phyloP scores from a whole-genome alignment of 2,888 invertebrate genomes.

The Epistrophe grossulariae region DNA sequence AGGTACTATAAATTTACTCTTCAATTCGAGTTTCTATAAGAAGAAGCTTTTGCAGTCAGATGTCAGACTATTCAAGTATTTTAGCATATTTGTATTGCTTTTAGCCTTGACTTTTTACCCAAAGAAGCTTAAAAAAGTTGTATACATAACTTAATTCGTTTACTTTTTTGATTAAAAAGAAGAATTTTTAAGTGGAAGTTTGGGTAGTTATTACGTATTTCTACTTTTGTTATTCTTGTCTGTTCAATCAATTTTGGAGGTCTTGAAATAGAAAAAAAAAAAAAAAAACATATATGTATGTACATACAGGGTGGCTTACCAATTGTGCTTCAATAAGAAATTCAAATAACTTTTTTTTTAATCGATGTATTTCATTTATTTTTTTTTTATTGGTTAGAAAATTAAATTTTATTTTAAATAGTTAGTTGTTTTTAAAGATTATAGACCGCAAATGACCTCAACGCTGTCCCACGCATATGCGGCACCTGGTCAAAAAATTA shows the following conservation, averaged over 20 bases:
- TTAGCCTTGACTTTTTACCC: conserved; percentile 5
- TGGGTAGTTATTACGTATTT: background rate
- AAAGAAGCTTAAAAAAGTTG: background rate
- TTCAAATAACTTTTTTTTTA: too few species aligned
- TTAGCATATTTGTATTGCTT: background rate
- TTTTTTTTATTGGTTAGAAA: too few species aligned
- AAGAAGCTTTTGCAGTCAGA: background rate
- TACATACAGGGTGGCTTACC: too few species aligned
- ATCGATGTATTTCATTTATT: too few species aligned
- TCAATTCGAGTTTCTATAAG: background rate
- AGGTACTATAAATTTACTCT: background rate
- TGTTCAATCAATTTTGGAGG: background rate
- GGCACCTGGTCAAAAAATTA: too few species aligned
- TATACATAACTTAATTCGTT: background rate
- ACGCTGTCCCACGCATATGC: too few species aligned
- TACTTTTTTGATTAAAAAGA: background rate
- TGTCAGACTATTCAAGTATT: background rate
- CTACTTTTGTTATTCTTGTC: background rate
- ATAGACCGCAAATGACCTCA: too few species aligned
- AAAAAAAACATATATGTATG: background rate
- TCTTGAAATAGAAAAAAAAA: background rate
- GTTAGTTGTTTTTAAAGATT: too few species aligned
- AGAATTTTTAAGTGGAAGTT: background rate
- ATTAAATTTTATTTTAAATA: too few species aligned
- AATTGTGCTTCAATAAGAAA: too few species aligned